Evolutionary conservation across 2,797 vertebrate species (phyloP).

Genomic region (Cryptoblepharus egeriae): DNA sequence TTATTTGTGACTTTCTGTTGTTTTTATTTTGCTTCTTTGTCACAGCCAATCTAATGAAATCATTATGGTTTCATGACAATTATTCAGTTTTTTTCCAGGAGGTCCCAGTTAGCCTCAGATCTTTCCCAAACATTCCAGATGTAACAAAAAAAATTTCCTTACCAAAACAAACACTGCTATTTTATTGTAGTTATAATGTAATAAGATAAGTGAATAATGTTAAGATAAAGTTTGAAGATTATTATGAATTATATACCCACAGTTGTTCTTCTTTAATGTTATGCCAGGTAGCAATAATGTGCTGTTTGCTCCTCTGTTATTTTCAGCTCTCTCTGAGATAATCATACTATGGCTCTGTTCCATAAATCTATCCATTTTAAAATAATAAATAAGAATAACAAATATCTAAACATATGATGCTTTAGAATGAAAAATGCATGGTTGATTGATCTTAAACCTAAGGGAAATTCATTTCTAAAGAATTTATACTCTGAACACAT

Average conservation of each 20-base stretch:
- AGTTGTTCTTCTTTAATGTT: background rate
- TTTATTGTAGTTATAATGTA: background rate
- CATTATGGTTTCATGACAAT: background rate
- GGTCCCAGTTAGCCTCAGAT: background rate
- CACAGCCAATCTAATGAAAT: background rate
- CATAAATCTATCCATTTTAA: background rate
- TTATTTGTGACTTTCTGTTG: background rate
- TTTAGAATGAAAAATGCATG: slow-evolving; percentile 9
- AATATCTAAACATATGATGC: background rate
- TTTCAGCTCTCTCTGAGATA: background rate
- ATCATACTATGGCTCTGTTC: background rate
- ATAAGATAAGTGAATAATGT: too few relatives aligned
- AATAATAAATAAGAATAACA: background rate
- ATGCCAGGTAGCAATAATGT: background rate
- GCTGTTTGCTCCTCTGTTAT: background rate
- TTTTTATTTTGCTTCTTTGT: background rate
- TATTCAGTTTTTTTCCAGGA: too few relatives aligned
- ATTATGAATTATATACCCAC: background rate
- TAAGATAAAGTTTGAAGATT: background rate
- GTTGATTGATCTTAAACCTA: slow-evolving; percentile 31
- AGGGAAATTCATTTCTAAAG: slow-evolving; percentile 37
- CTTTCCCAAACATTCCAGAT: background rate
- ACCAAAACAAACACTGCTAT: background rate
- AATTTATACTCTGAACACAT: slow-evolving; percentile 24
- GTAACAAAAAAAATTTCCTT: background rate